These are phyloP conservation scores for Anaspis maculata DNA, from an alignment of 2,888 invertebrate species.

Conservation along the genomic window DNA sequence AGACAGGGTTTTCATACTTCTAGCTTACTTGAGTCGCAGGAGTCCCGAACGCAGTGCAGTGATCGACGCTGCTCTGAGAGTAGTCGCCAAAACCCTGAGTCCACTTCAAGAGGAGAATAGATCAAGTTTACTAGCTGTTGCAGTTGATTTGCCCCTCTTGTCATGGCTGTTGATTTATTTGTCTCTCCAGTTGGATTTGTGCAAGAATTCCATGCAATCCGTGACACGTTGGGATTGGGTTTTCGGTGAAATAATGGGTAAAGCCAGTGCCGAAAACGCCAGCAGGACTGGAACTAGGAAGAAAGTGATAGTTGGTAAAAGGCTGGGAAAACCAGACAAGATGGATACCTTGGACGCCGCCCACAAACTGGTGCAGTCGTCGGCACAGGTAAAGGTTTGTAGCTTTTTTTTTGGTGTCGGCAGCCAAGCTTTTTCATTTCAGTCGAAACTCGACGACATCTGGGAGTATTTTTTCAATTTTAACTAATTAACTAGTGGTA, in stretches of 20 bases:
- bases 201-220: slow-evolving; percentile 19
- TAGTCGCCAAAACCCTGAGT: slow-evolving; percentile 50
- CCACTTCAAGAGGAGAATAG: slow-evolving; percentile 31
- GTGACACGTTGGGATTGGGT: slow-evolving; percentile 80
- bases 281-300: slow-evolving; percentile 45
- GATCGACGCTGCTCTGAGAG: slow-evolving; percentile 55
- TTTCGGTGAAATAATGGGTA: slow-evolving; percentile 62
- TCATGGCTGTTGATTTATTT: slow-evolving; percentile 72
- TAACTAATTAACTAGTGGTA: too few species aligned
- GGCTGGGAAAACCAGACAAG: slow-evolving; percentile 41
- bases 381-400: slow-evolving; percentile 39
- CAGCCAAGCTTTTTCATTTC: too few species aligned
- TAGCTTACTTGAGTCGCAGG: slow-evolving; percentile 81
- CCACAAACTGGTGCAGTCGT: slow-evolving; percentile 53
- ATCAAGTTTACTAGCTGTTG: slow-evolving; percentile 44
- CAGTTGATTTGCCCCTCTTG: slow-evolving; percentile 57
- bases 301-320: slow-evolving; percentile 65
- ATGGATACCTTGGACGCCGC: slow-evolving; percentile 59
- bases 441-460: too few species aligned
- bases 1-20: slow-evolving; percentile 79
- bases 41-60: slow-evolving; percentile 57
- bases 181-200: slow-evolving; percentile 59
- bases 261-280: slow-evolving; percentile 41
- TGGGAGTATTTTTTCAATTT: too few species aligned
- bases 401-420: slow-evolving; percentile 3